A percentile compares a stretch with the other conserved stretches of the same genome.
These are phyloP conservation scores for Euborellia annulipes DNA, from an alignment of 1,140 invertebrate species.

Conservation along the genomic window DNA sequence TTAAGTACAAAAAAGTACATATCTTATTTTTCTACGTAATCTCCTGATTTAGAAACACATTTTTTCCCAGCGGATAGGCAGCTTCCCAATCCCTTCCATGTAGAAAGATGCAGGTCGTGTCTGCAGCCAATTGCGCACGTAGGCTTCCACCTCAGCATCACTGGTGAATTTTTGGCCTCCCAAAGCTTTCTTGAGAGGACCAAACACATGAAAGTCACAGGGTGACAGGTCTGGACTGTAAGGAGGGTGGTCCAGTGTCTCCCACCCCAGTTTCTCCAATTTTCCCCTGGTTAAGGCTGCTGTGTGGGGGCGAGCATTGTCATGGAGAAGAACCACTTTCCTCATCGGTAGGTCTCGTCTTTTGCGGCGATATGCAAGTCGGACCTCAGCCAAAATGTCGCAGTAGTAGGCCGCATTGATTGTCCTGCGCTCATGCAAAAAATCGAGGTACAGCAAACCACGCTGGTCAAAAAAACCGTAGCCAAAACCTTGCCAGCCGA, in stretches of 20 bases:
- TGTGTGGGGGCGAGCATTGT: constrained; percentile 2
- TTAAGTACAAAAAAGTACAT: not conserved
- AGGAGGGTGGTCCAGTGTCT: constrained; percentile 20
- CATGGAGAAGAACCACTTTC: constrained; percentile 1
- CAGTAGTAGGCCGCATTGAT: constrained; percentile 6
- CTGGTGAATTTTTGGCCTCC: constrained; percentile 2
- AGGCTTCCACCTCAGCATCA: constrained; percentile 1
- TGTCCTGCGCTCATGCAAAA: constrained; percentile 2
- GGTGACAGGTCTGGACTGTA: constrained; percentile 22
- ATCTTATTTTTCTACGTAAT: constrained; percentile 5
- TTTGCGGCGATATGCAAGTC: not conserved
- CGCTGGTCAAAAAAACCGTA: constrained; percentile 18
- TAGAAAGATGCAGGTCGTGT: constrained; percentile 8
- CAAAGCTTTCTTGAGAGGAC: not conserved
- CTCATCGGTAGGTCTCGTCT: too few relatives aligned
- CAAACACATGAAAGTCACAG: constrained; percentile 12
- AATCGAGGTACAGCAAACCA: constrained; percentile 14
- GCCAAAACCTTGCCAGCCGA: constrained; percentile 18
- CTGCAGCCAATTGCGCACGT: constrained; percentile 10
- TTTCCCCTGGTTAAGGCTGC: constrained; percentile 5
- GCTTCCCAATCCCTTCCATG: constrained; percentile 3
- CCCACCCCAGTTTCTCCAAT: constrained; percentile 17
- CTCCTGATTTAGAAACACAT: constrained; percentile 10
- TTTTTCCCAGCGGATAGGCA: constrained; percentile 7
- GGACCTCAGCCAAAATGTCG: not conserved